Evolutionary conservation across 2,797 vertebrate genomes (phyloP).

Genomic region (Ctenosaura bakeri): DNA sequence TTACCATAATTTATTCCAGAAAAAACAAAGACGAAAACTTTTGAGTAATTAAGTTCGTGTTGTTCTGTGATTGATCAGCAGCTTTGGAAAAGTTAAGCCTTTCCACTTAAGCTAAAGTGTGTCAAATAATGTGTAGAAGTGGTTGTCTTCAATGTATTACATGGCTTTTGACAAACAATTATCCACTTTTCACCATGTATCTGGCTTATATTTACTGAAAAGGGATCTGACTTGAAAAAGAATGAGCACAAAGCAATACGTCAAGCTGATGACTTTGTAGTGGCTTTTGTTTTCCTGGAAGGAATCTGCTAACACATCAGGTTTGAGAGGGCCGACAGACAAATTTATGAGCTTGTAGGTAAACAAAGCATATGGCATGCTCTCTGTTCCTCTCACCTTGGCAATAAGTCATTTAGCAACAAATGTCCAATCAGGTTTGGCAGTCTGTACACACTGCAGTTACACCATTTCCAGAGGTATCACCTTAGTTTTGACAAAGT

Average conservation of each 20-base stretch:
- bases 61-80: background rate
- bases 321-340: constrained; percentile 61
- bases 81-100: background rate
- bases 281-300: constrained; percentile 69
- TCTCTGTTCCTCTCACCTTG: constrained; percentile 49
- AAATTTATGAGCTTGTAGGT: constrained; percentile 65
- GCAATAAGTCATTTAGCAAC: constrained; percentile 67
- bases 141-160: background rate
- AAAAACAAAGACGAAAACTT: background rate
- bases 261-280: constrained; percentile 67
- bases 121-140: background rate
- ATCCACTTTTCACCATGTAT: constrained; percentile 57
- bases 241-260: constrained; percentile 61
- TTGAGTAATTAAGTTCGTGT: background rate
- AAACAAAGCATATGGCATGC: constrained; percentile 68
- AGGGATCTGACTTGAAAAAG: constrained; percentile 46
- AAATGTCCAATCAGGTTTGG: constrained; percentile 57
- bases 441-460: constrained; percentile 41
- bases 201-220: constrained; percentile 57
- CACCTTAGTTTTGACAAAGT: constrained; percentile 59
- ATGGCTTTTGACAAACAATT: constrained; percentile 58
- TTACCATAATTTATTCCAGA: background rate
- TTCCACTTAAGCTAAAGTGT: too few relatives aligned
- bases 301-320: constrained; percentile 64
- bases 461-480: constrained; percentile 39